These are phyloP conservation scores for Adelges cooleyi DNA, from an alignment of 1,140 invertebrate genomes.

Conservation along the genomic window DNA sequence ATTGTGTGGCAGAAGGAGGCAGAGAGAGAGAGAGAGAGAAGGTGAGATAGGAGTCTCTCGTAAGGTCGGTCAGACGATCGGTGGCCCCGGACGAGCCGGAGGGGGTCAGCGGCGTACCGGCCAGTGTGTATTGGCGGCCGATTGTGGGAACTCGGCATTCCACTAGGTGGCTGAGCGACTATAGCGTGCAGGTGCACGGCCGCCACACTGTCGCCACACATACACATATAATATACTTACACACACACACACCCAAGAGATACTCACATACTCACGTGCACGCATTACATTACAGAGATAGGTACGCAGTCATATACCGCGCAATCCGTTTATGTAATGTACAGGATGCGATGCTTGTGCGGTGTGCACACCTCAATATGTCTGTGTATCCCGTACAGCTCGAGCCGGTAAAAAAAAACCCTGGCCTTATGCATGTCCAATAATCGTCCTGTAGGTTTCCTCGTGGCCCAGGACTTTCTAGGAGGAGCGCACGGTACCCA, in stretches of 20 bases:
- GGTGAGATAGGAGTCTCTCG: too few species aligned
- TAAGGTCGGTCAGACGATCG: background rate
- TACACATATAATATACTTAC: background rate
- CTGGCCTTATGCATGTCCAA: too few species aligned
- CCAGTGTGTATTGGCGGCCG: slow-evolving; percentile 8
- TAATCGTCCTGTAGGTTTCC: too few species aligned
- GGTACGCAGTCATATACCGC: too few species aligned
- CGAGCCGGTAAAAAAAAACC: too few species aligned
- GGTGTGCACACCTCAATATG: too few species aligned
- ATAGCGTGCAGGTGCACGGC: slow-evolving; percentile 27
- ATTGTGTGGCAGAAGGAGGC: background rate
- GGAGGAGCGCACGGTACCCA: too few species aligned
- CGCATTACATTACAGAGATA: background rate
- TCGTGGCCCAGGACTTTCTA: too few species aligned
- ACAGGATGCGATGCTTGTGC: too few species aligned
- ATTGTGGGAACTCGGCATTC: slow-evolving; percentile 24
- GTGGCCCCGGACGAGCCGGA: background rate
- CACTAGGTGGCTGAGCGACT: slow-evolving; percentile 23
- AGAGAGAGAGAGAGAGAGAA: background rate
- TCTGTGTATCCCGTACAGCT: too few species aligned
- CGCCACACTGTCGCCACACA: slow-evolving; percentile 22
- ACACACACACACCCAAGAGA: background rate
- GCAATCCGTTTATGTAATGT: slow-evolving; percentile 1
- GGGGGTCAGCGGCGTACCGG: background rate
- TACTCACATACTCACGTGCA: background rate